Conservation (phyloP, 2,888 invertebrate genomes). For the Dolomedes plantarius region DNA sequence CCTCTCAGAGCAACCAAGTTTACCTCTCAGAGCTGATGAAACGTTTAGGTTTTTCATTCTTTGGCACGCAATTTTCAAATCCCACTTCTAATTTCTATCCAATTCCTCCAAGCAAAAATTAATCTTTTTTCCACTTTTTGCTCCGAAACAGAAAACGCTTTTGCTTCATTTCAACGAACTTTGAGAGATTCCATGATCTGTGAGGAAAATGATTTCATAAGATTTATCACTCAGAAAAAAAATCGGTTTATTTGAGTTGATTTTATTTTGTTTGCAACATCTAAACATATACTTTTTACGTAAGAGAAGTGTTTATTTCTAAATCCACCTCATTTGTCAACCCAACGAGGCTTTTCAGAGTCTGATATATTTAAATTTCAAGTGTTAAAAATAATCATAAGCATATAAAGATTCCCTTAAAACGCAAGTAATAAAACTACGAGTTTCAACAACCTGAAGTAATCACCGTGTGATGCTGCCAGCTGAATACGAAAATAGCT, state of each 20-base stretch:
- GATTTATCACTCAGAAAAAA: not conserved
- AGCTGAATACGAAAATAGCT: too few relatives aligned
- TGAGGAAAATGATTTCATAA: not conserved
- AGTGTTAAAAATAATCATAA: too few relatives aligned
- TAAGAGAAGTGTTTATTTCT: not conserved
- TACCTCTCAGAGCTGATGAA: not conserved
- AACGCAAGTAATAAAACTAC: too few relatives aligned
- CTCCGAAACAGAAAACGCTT: not conserved
- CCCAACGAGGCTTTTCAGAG: not conserved
- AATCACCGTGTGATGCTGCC: too few relatives aligned
- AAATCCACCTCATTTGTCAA: not conserved
- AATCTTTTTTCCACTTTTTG: not conserved
- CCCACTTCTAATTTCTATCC: not conserved
- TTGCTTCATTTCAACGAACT: not conserved
- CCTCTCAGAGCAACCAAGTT: too few relatives aligned
- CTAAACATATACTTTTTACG: not conserved
- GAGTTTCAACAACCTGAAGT: too few relatives aligned
- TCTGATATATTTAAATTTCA: not conserved
- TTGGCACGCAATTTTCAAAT: not conserved
- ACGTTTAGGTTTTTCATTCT: not conserved
- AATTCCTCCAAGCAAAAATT: not conserved
- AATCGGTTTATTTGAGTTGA: not conserved
- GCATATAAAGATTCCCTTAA: too few relatives aligned
- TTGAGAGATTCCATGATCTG: not conserved
- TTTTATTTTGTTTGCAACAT: not conserved